A percentile compares a stretch with the other conserved stretches of the same genome.
These are phyloP conservation scores for Hylyphantes graminicola DNA, from an alignment of 1,140 invertebrate genomes.

Conservation along the genomic window DNA sequence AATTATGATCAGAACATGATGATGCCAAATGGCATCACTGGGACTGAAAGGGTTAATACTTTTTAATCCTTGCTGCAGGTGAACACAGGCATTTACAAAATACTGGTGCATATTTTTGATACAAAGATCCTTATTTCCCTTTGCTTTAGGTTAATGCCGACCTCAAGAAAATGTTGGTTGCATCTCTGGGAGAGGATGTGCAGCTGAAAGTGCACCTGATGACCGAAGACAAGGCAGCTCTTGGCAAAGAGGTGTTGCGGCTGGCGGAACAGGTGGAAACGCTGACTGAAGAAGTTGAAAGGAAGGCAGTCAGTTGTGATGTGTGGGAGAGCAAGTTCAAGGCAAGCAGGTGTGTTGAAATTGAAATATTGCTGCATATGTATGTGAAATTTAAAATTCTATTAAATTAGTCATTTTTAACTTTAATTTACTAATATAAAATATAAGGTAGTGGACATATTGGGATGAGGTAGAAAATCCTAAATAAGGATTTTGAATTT, in stretches of 20 bases:
- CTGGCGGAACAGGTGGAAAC: constrained; percentile 82
- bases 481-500: no score
- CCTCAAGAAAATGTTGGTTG: constrained; percentile 90
- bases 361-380: no score
- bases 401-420: no score
- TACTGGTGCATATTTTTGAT: not conserved
- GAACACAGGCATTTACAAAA: no score
- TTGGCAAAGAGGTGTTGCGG: constrained; percentile 84
- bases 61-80: no score
- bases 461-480: no score
- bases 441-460: no score
- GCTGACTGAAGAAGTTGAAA: constrained; percentile 92
- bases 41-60: no score
- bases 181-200: constrained; percentile 93
- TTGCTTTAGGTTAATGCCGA: constrained; percentile 85
- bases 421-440: no score
- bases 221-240: constrained; percentile 89
- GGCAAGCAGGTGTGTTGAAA: constrained; percentile 78
- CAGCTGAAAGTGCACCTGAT: constrained; percentile 87
- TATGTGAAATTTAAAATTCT: no score
- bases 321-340: constrained; percentile 96
- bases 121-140: not conserved
- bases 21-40: no score
- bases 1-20: no score
- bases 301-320: constrained; percentile 91